Evolutionary conservation across 1,140 invertebrate genomes (phyloP).

Genomic region (Ctenoplectra terminalis): DNA sequence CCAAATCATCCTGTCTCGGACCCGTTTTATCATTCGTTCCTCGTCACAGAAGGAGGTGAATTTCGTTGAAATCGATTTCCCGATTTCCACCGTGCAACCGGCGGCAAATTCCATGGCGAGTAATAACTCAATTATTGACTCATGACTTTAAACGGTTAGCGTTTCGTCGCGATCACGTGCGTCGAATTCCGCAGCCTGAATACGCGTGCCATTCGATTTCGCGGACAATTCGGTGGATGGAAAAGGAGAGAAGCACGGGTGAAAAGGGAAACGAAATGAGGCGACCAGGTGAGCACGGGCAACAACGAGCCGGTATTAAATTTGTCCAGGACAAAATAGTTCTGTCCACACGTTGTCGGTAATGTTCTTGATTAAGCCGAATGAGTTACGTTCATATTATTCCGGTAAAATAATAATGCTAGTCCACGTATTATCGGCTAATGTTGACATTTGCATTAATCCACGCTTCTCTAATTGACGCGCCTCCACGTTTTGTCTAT

Average conservation of each 20-base stretch:
- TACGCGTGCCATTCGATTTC: slow-evolving; percentile 37
- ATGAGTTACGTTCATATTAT: slow-evolving; percentile 74
- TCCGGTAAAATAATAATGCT: slow-evolving; percentile 72
- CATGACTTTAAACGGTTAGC: slow-evolving; percentile 13
- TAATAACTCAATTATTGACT: slow-evolving; percentile 29
- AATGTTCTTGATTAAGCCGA: slow-evolving; percentile 71
- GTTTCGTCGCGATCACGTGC: neutral
- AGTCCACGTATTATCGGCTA: slow-evolving; percentile 67
- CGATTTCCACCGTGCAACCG: neutral
- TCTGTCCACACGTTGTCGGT: slow-evolving; percentile 49
- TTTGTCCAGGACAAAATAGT: slow-evolving; percentile 69
- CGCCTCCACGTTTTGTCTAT: slow-evolving; percentile 53
- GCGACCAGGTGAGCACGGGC: slow-evolving; percentile 6
- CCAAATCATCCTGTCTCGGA: neutral
- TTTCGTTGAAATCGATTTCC: slow-evolving; percentile 3
- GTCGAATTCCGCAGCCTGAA: slow-evolving; percentile 4
- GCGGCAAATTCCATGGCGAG: neutral
- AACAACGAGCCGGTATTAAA: slow-evolving; percentile 49
- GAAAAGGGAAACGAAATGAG: slow-evolving; percentile 6
- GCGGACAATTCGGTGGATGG: slow-evolving; percentile 18
- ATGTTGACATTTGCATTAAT: slow-evolving; percentile 67
- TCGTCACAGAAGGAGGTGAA: neutral
- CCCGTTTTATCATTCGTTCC: neutral
- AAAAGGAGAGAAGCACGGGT: neutral
- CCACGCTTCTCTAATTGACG: slow-evolving; percentile 56